Evolutionary conservation across 2,113 vertebrate genomes (phyloP), one percentile per base, ranked within the genome.

Genomic region (Oncorhynchus tshawytscha): DNA sequence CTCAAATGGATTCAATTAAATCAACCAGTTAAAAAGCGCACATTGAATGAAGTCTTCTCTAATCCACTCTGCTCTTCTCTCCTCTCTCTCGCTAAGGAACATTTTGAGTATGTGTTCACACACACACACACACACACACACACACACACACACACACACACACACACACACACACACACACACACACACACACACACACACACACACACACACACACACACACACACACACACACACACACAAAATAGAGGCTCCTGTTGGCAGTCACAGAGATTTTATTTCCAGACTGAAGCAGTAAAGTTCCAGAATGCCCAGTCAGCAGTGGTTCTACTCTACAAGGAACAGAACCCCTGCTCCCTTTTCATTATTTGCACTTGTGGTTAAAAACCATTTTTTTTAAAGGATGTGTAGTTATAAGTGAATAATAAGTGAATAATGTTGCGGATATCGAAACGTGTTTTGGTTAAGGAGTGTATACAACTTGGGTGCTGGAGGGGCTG

Each of bases 351-450:
- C 71, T 27, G 27, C 80, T 85, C 77, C 74, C 83, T 83, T 67
- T 82, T 80, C 82, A 72, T 82, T 87, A 84, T 76, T 78, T 78
- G 54, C 45, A 72, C 76, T 45, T 45, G 39, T 45, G 72, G 84
- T 83, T 59, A 27, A 27, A 27, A 64, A n/a, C 31, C 66, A 70
- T 45, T n/a, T 73, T 78, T 75, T 79, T 82, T 77, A 85, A 81
- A 70, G 78, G 76, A 91, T 81, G 86, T 78, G 86, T 15, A 9
- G 81, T 90, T 90, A 85, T 78, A 45, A 11, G 39, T 45, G 85
- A 92, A 88, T 85, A 86, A 84, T 84, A 74, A 81, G 57, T 82
- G 87, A 86, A 88, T 89, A 87, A 86, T 84, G 90, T 83, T 86
- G 80, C 81, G 82, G 83, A 89, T 88, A 85, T 89, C 85, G 88